Base-by-base conservation (phyloP, 30 jellyfish, hydroid and myxozoan genomes). In the Pelagia noctiluca region DNA sequence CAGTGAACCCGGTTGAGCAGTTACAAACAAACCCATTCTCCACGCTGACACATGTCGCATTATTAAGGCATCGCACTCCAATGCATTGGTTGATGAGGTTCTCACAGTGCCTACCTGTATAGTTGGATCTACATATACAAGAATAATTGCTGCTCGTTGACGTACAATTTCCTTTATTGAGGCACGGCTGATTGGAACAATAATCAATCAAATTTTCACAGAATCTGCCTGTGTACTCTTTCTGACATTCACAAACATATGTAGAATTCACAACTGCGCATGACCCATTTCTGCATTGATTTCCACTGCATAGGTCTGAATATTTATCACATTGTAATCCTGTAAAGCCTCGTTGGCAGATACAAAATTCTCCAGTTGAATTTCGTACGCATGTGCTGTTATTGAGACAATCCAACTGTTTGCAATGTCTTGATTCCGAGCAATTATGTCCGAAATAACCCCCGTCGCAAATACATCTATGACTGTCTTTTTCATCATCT, bases 1-100 rank as follows among this genome's bases (percentile, higher is more conserved):
- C 95, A 18, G 83, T 50, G 34, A 84, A 84, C 28, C 95, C 95
- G 22, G 16, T 31, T 1, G 50, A 21, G 53, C 95, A 84, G 8
- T 64, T 63, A 50, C 95, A 84, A 22, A 22, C 5, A 23, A 2
- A 47, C 1, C 88, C 95, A 23, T 37, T 26, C 5, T 46, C 26
- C 7, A 42, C 31, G 52, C 35, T 76, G 16, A 62, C 18, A 38
- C 96, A 86, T 2, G 83, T 61, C 10, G 72, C 80, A 57, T 86
- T 86, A 42, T 86, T 86, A 29, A 23, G 49, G 63, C 96, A 86
- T 1, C 70, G 67, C n/a, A 32, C 69, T 38, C 57, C 68, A 3
- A 18, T 30, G 64, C 96, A 86, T 25, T 82, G 33, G 73, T 75
- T 80, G 7, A 35, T 18, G 13, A 63, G 36, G 22, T 57, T 47